Evolutionary conservation across 1,140 invertebrate genomes (phyloP), one percentile per base, ranked within the genome.

Genomic region (Lasioglossum albipes): DNA sequence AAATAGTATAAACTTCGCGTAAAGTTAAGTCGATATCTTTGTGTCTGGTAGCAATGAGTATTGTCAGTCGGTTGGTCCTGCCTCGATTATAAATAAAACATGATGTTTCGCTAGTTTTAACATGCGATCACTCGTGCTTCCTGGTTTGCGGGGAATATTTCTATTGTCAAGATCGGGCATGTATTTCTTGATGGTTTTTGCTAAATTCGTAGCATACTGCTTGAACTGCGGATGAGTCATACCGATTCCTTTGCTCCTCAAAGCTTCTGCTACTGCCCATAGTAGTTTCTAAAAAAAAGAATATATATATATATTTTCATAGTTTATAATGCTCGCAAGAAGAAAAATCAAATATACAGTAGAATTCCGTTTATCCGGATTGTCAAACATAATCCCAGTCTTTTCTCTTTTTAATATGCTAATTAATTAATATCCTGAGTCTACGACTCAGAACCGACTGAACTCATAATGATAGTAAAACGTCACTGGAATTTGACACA

Each of bases 261-360:
- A 90, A 0, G 95, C 95, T 87, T 95, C 95, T 2, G 95, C 94
- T 59, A 96, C 95, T 0, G 95, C 95, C 95, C 95, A 96, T 18
- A 96, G 89, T 69, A 96, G 91, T 94, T 96, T 96, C 95, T 96
- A 85, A 68, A 92, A 94, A 79, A 90, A 59, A 9, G 9, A 20
- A 57, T 5, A 57, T 5, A 18, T 18, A 9, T 59, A n/a, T 81
- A 71, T 82, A 70, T 68, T 78, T 42, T 6, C 2, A 79, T 62
- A 16, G 13, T 54, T 66, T 52, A 61, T 42, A 65, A 22, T 16
- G 22, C 7, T 13, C 52, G 4, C 20, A 62, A 52, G 59, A 64
- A 64, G 73, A 65, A 1, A 12, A 61, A 36, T 54, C 41, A 36
- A 9, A 18, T 54, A 18, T 20, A 36, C 36, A 36, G 36, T 36